phyloP scores from a whole-genome alignment of 2,888 invertebrate genomes.

The Syrista parreyssii region DNA sequence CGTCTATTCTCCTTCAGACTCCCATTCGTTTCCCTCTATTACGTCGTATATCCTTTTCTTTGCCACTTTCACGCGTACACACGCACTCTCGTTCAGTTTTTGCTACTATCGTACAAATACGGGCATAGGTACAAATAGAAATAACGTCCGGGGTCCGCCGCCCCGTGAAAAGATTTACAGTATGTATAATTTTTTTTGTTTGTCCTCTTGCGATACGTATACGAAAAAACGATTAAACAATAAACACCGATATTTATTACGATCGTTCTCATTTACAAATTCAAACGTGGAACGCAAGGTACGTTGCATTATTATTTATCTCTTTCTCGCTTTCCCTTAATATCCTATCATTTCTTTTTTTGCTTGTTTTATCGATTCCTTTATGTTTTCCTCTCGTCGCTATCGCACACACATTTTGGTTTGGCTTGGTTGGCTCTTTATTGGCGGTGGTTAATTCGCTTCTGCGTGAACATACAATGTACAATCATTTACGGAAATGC shows the following conservation, averaged over 20 bases:
- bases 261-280: conserved; percentile 30
- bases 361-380: conserved; percentile 22
- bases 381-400: conserved; percentile 36
- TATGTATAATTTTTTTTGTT: conserved; percentile 32
- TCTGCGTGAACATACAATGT: conserved; percentile 59
- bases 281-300: conserved; percentile 20
- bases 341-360: conserved; percentile 19
- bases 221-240: conserved; percentile 47
- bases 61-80: background rate
- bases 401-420: conserved; percentile 24
- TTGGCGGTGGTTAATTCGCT: background rate
- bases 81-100: conserved; percentile 12
- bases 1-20: conserved; percentile 17
- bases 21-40: background rate
- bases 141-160: conserved; percentile 4
- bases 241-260: conserved; percentile 38
- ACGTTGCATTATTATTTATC: conserved; percentile 10
- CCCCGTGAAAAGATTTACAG: conserved; percentile 10
- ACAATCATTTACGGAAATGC: conserved; percentile 49
- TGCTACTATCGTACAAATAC: conserved; percentile 24
- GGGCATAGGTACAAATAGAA: conserved; percentile 8
- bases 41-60: background rate
- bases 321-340: conserved; percentile 16
- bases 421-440: conserved; percentile 5
- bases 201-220: conserved; percentile 22